Evolutionary conservation across 2,113 vertebrate genomes (phyloP), one percentile per base, ranked within the genome.

Genomic region (Oryzias curvinotus): DNA sequence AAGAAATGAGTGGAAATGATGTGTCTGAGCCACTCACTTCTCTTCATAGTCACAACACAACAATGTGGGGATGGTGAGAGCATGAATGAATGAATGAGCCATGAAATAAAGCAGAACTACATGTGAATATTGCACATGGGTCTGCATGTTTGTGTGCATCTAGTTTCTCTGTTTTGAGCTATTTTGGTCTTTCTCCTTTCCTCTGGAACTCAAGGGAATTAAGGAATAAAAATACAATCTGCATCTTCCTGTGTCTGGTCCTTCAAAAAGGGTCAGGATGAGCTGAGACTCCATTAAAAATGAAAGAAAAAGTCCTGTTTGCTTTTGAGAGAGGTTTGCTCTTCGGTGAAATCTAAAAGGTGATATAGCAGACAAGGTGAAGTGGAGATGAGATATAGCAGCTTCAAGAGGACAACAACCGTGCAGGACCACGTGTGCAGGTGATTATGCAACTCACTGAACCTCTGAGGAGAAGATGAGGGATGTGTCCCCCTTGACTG

Each of bases 401-500:
- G 49, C 68, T 42, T 46, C 52, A 59, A 61, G 65, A 65, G 48
- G 63, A 59, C 57, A 23, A 5, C 64, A 60, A 46, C n/a, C 18
- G 2, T 53, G 52, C 30, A 53, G 43, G 36, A 61, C 43, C 49
- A 14, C 41, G 58, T 19, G 60, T 52, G 68, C 2, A 36, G 52
- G 51, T 56, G 52, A 79, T 76, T 69, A 64, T 66, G 70, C 64
- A 56, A 76, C 71, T 68, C 55, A 54, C 61, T 44, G 65, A 59
- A 52, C 5, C 58, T 51, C 49, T 71, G 45, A 48, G 10, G 26
- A 57, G 57, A 65, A 53, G 60, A 77, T 85, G 82, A 88, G 71
- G 70, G 81, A 87, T 84, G 68, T 62, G 48, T 73, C 73, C 72
- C 71, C 81, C 68, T 77, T 75, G 62, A 74, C 61, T 75, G 71